Evolutionary conservation across 2,888 invertebrate species (phyloP).

Genomic region (Aporophyla nigra): DNA sequence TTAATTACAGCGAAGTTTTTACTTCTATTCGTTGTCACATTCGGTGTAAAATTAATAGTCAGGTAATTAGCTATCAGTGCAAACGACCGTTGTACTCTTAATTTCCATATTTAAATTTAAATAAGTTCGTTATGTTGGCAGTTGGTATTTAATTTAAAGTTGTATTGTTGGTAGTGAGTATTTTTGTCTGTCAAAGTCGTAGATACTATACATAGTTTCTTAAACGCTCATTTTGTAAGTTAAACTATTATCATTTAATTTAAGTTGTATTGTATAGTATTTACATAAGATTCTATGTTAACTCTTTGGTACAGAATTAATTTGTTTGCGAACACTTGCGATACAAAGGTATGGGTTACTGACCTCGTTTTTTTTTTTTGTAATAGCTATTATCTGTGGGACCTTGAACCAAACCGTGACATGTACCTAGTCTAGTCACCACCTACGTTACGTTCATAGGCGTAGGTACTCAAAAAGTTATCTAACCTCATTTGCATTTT

Average conservation of each 20-base stretch:
- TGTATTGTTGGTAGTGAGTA: conserved; percentile 33
- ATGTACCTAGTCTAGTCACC: neutral
- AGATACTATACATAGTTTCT: neutral
- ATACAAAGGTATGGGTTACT: neutral
- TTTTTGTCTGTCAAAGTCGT: neutral
- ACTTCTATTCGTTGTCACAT: neutral
- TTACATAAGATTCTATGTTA: neutral
- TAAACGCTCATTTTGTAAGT: neutral
- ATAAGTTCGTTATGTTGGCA: conserved; percentile 27
- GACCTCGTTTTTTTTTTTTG: neutral
- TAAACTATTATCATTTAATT: neutral
- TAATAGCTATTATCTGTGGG: neutral
- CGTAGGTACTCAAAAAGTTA: neutral
- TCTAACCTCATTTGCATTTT: conserved; percentile 27
- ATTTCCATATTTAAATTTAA: conserved; percentile 32
- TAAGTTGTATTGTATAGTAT: neutral
- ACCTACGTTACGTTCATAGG: neutral
- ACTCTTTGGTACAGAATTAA: too few species aligned
- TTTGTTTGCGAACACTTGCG: neutral
- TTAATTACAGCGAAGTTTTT: neutral
- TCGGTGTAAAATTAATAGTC: neutral
- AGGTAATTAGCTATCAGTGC: conserved; percentile 16
- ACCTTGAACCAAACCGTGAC: conserved; percentile 17
- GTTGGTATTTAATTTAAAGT: neutral
- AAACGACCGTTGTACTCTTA: conserved; percentile 23